phyloP scores from a whole-genome alignment of 2,113 vertebrate species.

The Anhinga anhinga region DNA sequence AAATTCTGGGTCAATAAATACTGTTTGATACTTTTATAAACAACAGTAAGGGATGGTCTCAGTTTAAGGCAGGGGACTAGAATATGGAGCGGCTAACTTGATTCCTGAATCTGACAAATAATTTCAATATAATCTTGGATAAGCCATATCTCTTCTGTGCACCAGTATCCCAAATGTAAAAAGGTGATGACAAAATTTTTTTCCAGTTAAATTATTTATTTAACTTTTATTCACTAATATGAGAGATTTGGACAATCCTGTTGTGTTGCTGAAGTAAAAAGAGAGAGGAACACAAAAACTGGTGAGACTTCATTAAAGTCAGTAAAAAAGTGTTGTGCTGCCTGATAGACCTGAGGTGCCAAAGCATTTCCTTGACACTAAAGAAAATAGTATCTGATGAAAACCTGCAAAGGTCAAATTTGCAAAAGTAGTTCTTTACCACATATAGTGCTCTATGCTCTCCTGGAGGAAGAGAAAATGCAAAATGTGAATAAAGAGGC shows the following conservation, averaged over 20 bases:
- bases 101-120: background rate
- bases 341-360: background rate
- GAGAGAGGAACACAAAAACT: background rate
- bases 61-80: background rate
- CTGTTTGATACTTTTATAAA: conserved; percentile 17
- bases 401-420: background rate
- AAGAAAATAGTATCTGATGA: background rate
- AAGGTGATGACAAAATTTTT: background rate
- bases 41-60: background rate
- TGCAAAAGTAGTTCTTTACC: background rate
- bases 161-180: background rate
- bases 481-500: background rate
- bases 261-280: background rate
- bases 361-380: background rate
- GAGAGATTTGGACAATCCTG: background rate
- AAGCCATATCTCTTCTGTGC: background rate
- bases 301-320: background rate
- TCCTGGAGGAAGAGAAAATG: background rate
- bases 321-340: background rate
- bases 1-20: conserved; percentile 23
- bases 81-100: background rate
- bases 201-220: background rate
- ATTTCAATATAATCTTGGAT: background rate
- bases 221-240: background rate
- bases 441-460: background rate